A percentile compares a stretch with the other conserved stretches of the same genome.
phyloP scores from a whole-genome alignment of 2,113 vertebrate species.

The Sylvia atricapilla region DNA sequence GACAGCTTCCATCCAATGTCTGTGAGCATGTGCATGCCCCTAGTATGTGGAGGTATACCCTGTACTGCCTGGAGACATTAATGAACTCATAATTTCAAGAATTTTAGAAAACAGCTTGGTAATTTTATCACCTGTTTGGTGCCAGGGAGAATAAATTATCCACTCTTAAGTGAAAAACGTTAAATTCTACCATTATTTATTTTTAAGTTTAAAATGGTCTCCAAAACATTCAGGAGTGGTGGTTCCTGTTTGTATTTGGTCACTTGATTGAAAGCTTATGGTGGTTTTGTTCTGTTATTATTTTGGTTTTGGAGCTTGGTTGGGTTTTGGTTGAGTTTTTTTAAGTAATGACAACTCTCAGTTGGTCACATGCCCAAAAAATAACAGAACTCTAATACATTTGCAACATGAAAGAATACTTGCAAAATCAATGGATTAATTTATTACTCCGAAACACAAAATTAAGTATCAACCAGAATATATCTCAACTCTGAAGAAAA shows the following conservation, averaged over 20 bases:
- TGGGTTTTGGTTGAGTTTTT: background rate
- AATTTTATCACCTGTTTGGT: background rate
- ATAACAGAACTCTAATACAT: background rate
- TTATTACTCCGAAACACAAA: background rate
- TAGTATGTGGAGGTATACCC: background rate
- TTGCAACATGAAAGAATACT: background rate
- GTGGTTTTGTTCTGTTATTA: background rate
- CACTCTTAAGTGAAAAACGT: background rate
- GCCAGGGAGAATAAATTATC: background rate
- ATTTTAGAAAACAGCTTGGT: background rate
- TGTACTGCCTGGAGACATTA: background rate
- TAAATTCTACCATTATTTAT: background rate
- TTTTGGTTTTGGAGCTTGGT: background rate
- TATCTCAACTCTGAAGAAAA: background rate
- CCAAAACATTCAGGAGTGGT: background rate
- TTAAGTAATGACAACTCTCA: background rate
- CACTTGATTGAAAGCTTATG: background rate
- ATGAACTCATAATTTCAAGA: background rate
- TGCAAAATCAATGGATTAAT: background rate
- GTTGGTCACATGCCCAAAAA: background rate
- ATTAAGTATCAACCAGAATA: background rate
- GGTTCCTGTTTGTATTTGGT: background rate
- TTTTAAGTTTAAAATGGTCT: background rate
- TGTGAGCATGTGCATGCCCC: background rate
- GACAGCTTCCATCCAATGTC: background rate